Conservation (phyloP, 2,113 vertebrate species). For the Stigmatopora argus region DNA sequence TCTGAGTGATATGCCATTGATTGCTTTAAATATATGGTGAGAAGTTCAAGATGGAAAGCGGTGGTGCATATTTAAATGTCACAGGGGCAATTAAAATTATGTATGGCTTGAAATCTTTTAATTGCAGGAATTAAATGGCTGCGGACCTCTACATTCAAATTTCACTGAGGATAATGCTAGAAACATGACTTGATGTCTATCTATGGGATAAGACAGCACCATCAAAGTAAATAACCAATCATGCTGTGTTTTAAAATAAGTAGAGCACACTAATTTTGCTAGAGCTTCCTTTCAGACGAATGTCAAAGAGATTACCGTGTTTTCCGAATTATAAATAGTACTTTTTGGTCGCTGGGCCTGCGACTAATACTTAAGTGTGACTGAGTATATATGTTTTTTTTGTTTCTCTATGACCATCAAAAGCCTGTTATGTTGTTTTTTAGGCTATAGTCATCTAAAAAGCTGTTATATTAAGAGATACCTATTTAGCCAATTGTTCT, state of each 20-base stretch:
- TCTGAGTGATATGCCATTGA: background rate
- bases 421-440: no score
- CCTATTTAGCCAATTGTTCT: no score
- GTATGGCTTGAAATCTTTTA: background rate
- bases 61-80: background rate
- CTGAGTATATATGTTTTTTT: no score
- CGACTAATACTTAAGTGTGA: no score
- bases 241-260: conserved; percentile 21
- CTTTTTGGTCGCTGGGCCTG: no score
- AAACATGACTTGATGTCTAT: background rate
- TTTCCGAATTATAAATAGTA: no score
- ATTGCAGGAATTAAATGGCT: background rate
- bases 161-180: background rate
- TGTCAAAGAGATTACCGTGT: background rate
- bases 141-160: background rate
- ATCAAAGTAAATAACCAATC: background rate
- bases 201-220: background rate
- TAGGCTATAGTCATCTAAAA: no score
- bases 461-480: no score
- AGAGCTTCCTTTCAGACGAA: background rate
- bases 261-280: background rate
- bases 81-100: background rate
- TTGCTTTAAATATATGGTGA: conserved; percentile 1
- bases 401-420: no score
- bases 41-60: background rate